Percentiles rank a stretch among this genome's conserved stretches.
Conservation (phyloP, 2,113 vertebrate genomes). For the Rattus rattus region DNA sequence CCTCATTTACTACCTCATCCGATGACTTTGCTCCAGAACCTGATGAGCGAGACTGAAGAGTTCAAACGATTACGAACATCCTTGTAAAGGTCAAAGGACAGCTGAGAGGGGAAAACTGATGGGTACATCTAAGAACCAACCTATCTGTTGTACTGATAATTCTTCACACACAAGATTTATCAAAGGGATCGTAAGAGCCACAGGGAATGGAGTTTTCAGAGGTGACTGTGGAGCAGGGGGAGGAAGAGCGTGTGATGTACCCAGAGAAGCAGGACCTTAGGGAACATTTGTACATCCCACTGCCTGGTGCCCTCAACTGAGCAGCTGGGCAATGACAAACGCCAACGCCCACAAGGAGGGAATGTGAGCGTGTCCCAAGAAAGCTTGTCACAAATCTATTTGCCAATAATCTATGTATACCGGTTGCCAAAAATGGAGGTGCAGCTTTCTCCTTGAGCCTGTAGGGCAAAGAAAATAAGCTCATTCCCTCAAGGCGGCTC, state of each 20-base stretch:
- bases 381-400: conserved; percentile 24
- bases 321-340: too few species aligned
- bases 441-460: conserved; percentile 60
- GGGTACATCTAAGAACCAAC: not conserved
- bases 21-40: conserved; percentile 89
- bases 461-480: conserved; percentile 51
- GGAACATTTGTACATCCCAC: not conserved
- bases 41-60: conserved; percentile 87
- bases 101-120: not conserved
- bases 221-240: not conserved
- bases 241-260: not conserved
- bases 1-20: conserved; percentile 91
- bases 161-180: not conserved
- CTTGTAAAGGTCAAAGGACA: not conserved
- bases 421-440: not conserved
- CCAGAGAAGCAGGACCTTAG: not conserved
- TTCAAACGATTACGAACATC: not conserved
- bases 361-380: not conserved
- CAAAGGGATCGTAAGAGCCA: not conserved
- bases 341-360: not conserved
- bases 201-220: not conserved
- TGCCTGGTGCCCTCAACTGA: fast-evolving
- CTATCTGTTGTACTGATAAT: not conserved
- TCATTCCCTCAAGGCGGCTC: not conserved
- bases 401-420: conserved; percentile 18